Conservation (phyloP, 2,113 vertebrate genomes). For the Cranoglanis bouderius region DNA sequence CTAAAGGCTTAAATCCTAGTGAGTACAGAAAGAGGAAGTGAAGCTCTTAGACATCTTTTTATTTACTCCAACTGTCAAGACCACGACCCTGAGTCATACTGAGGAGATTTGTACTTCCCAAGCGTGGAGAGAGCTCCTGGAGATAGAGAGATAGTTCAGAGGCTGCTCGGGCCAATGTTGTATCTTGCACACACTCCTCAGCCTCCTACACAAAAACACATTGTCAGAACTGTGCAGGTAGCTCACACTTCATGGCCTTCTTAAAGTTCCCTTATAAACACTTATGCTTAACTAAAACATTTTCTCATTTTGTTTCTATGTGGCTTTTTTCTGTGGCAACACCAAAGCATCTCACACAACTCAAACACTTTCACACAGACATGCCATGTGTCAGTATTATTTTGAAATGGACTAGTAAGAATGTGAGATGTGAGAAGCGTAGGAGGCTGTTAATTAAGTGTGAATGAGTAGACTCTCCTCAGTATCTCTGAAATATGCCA, state of each 20-base stretch:
- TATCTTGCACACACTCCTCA: not conserved
- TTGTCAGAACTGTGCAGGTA: not conserved
- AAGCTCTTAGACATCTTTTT: slow-evolving; percentile 37
- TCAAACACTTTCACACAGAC: not conserved
- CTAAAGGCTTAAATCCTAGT: slow-evolving; percentile 21
- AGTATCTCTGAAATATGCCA: slow-evolving; percentile 32
- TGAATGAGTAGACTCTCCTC: slow-evolving; percentile 29
- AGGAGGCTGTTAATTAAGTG: slow-evolving; percentile 51
- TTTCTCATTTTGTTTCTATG: not conserved
- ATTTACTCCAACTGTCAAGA: slow-evolving; percentile 56
- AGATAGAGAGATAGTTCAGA: slow-evolving; percentile 29
- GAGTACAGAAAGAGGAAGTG: slow-evolving; percentile 21
- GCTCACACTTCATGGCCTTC: not conserved
- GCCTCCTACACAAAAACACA: slow-evolving; percentile 18
- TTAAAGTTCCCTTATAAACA: not conserved
- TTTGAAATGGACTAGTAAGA: slow-evolving; percentile 23
- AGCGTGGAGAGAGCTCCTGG: slow-evolving; percentile 33
- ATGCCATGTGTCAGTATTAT: slow-evolving; percentile 27
- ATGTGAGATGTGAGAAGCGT: slow-evolving; percentile 40
- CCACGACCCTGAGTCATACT: slow-evolving; percentile 48
- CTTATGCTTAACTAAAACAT: not conserved
- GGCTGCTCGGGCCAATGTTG: slow-evolving; percentile 36
- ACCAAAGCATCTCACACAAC: not conserved
- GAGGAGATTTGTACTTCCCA: slow-evolving; percentile 49
- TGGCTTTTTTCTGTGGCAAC: not conserved